Conservation (phyloP, 1,140 invertebrate species). For the Bombyx mori region DNA sequence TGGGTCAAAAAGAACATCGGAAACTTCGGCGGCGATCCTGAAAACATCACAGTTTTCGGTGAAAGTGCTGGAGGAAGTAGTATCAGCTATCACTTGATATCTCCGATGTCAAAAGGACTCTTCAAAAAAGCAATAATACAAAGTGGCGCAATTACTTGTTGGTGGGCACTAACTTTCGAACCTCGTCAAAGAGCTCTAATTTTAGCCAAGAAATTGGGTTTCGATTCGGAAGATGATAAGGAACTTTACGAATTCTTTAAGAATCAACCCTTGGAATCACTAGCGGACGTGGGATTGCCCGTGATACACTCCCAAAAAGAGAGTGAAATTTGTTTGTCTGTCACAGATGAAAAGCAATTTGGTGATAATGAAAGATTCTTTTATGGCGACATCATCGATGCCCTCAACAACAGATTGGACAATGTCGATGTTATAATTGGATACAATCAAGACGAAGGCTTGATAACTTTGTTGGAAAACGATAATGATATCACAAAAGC, state of each 20-base stretch:
- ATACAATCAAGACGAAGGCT: constrained; percentile 22
- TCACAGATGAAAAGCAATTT: constrained; percentile 19
- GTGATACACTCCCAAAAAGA: constrained; percentile 7
- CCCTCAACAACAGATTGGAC: constrained; percentile 12
- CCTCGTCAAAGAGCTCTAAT: constrained; percentile 24
- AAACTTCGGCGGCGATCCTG: constrained; percentile 76
- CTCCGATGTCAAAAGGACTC: constrained; percentile 50
- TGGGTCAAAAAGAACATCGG: constrained; percentile 77
- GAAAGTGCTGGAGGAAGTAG: constrained; percentile 72
- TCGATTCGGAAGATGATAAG: constrained; percentile 17
- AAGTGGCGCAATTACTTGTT: constrained; percentile 23
- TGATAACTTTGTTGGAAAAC: constrained; percentile 4
- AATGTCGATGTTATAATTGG: constrained; percentile 37
- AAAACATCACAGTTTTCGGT: constrained; percentile 74
- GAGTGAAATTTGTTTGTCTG: constrained; percentile 9
- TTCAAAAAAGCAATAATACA: constrained; percentile 25
- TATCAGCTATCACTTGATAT: constrained; percentile 56
- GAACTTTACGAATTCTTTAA: constrained; percentile 24
- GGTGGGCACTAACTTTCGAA: constrained; percentile 17
- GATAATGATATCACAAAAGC: not conserved
- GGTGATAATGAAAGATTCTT: constrained; percentile 27
- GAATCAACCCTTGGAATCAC: constrained; percentile 12
- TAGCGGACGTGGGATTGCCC: constrained; percentile 7
- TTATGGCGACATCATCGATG: constrained; percentile 12
- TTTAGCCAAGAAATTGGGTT: constrained; percentile 29